Evolutionary conservation across 2,113 vertebrate genomes (phyloP).

Genomic region (Nyctibius bracteatus): DNA sequence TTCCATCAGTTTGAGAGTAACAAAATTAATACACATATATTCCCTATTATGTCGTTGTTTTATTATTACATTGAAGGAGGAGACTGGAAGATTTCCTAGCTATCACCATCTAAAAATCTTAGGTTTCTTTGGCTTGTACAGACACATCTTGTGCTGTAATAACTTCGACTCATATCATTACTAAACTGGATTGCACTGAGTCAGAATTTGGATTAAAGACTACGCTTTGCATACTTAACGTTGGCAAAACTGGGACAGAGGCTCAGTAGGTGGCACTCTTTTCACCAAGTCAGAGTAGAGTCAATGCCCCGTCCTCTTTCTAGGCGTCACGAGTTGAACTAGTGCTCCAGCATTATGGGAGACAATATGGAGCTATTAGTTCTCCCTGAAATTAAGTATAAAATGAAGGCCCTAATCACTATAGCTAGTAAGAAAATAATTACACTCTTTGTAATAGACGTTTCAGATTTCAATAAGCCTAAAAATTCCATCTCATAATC

Average conservation of each 20-base stretch:
- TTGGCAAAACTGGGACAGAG: background rate
- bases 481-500: background rate
- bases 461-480: background rate
- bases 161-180: constrained; percentile 5
- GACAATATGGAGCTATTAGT: background rate
- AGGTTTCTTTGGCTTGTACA: constrained; percentile 24
- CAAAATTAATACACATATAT: background rate
- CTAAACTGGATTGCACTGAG: constrained; percentile 30
- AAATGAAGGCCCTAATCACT: background rate
- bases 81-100: constrained; percentile 41
- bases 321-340: background rate
- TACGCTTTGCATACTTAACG: background rate
- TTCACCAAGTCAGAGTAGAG: background rate
- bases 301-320: accelerated
- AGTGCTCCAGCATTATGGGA: background rate
- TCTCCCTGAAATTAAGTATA: background rate
- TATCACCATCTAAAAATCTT: constrained; percentile 26
- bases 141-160: constrained; percentile 21
- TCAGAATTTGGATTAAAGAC: constrained; percentile 44
- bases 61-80: constrained; percentile 38
- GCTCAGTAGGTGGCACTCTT: constrained; percentile 55
- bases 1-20: constrained; percentile 50
- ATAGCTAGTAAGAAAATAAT: background rate
- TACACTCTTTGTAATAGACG: background rate
- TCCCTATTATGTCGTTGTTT: constrained; percentile 51